Conservation (phyloP, 2,113 vertebrate species). For the Bufo bufo region DNA sequence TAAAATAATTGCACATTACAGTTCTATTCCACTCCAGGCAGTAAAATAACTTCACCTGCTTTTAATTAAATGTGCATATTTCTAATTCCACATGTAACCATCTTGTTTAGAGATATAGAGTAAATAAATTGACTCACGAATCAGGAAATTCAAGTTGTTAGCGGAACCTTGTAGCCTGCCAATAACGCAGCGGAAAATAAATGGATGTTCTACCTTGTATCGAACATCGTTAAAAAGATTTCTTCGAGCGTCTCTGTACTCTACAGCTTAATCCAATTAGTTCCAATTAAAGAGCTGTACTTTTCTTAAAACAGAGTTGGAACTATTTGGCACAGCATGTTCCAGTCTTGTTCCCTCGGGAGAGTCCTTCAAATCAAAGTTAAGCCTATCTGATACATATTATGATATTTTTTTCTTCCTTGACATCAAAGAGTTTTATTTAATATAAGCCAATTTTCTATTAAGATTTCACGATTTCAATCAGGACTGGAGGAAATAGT, state of each 20-base stretch:
- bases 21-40: background rate
- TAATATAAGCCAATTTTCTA: slow-evolving; percentile 35
- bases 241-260: background rate
- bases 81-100: background rate
- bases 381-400: slow-evolving; percentile 31
- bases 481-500: background rate
- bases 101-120: slow-evolving; percentile 16
- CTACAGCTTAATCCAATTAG: slow-evolving; percentile 50
- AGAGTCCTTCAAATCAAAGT: slow-evolving; percentile 43
- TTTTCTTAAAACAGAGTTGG: slow-evolving; percentile 27
- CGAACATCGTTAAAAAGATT: slow-evolving; percentile 17
- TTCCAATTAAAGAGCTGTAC: slow-evolving; percentile 51
- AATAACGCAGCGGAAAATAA: slow-evolving; percentile 11
- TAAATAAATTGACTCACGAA: slow-evolving; percentile 42
- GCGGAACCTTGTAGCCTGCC: background rate
- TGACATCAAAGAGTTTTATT: slow-evolving; percentile 43
- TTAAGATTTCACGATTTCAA: slow-evolving; percentile 38
- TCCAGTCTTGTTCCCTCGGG: slow-evolving; percentile 24
- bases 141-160: slow-evolving; percentile 3
- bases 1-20: slow-evolving; percentile 18
- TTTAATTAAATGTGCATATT: slow-evolving; percentile 29
- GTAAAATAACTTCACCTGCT: slow-evolving; percentile 1
- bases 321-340: slow-evolving; percentile 38
- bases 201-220: background rate
- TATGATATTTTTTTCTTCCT: slow-evolving; percentile 1